Base-by-base conservation (phyloP, 2,113 vertebrate genomes). In the Jaculus jaculus region DNA sequence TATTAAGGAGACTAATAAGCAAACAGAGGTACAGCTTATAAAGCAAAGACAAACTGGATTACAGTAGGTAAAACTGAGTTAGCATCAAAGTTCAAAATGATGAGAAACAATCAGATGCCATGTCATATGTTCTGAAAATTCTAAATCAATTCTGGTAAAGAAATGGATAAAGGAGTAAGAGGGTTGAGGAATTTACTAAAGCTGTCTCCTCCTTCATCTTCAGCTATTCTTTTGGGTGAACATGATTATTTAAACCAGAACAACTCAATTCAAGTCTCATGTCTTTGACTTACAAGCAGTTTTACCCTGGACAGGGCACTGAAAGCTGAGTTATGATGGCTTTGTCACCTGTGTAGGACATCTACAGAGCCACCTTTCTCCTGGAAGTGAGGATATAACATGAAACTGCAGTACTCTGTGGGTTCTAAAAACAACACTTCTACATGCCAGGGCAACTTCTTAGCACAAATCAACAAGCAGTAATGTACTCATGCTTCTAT, bases 41-140 rank as follows among this genome's bases (percentile, higher is more conserved):
- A 26, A 84, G n/a, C 58, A 71, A 77, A 32, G 18, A 83, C 15
- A 39, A 20, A 91, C 51, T 51, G 51, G 51, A 12, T 12, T 51
- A 51, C 7, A 12, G 12, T 51, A 51, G 51, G 51, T 12, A 51
- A 51, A 51, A 51, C 51, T 51, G 51, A 51, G 51, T 51, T 12
- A 51, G 51, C 51, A 83, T 83, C 77, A 92, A 84, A 95, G 51
- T 51, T 88, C 85, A 81, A 87, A 68, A 2, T 47, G 42, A 87
- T 51, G 60, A 85, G 42, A 39, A 84, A 58, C 47, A 80, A 94
- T 80, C 47, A 90, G 91, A 95, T 94, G 54, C 39, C 51, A 60
- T 6, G 23, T 1, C 37, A 15, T 3, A 28, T 61, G 90, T 77
- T 26, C 72, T 75, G 39, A 54, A 78, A 92, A 66, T 81, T 84